These are phyloP conservation scores for Cephus nigrinus DNA, from an alignment of 2,888 invertebrate species.

Conservation along the genomic window DNA sequence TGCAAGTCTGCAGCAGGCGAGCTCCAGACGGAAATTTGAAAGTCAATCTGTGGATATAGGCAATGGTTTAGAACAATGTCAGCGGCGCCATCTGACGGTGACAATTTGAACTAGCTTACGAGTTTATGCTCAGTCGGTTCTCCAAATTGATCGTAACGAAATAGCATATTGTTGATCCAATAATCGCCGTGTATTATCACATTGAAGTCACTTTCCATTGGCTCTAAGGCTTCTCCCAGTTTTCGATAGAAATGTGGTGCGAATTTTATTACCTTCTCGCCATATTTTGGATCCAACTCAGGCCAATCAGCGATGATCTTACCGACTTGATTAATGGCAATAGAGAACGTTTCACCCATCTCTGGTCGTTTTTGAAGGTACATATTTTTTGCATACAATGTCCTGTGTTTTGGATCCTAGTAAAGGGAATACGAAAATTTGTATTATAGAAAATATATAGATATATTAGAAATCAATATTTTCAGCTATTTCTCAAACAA, in stretches of 20 bases:
- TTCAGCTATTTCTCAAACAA: constrained; percentile 67
- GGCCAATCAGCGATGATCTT: constrained; percentile 42
- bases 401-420: constrained; percentile 46
- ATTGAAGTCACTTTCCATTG: neutral
- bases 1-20: constrained; percentile 66
- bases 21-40: constrained; percentile 64
- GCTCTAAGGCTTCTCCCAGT: constrained; percentile 10
- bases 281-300: constrained; percentile 41
- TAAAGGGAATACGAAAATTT: neutral
- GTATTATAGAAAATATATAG: too few species aligned
- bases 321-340: constrained; percentile 29
- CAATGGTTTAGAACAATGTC: neutral
- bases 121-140: neutral
- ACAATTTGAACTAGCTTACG: neutral
- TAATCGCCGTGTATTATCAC: neutral
- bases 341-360: constrained; percentile 32
- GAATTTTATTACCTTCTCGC: constrained; percentile 41
- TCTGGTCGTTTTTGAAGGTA: constrained; percentile 27
- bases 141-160: neutral
- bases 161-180: neutral
- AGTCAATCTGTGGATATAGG: constrained; percentile 63
- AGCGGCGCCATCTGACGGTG: neutral
- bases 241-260: constrained; percentile 21
- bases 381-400: constrained; percentile 40
- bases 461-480: constrained; percentile 7